Base-by-base conservation (phyloP, 2,888 invertebrate genomes). In the Troilus luridus region DNA sequence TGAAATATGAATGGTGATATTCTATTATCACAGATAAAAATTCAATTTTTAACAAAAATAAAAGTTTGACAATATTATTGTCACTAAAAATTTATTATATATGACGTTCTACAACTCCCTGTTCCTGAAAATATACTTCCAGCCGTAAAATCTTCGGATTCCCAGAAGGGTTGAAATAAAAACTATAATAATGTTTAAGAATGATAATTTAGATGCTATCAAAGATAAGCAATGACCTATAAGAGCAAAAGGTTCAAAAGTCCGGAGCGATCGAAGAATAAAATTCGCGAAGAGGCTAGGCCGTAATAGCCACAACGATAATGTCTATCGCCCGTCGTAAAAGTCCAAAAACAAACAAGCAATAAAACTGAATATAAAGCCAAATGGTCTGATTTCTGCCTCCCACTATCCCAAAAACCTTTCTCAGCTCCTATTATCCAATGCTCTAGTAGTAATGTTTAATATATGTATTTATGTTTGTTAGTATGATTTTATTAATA, bases 261-360 rank as follows among this genome's bases (percentile, higher is more conserved):
- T n/a, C 85, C 85, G 10, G 12, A 85, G 85, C 85, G 85, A 54
- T 56, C 85, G 85, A 85, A 85, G 54, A 21, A 85, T 85, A 85
- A 85, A 85, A 85, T 85, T 85, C 56, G 85, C 85, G 56, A 11
- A n/a, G 21, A 56, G n/a, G 56, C 85, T 85, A 85, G 85, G 56
- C 85, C 56, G 56, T 85, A 85, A 85, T 85, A 85, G 85, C 85
- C 3, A 56, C 2, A 58, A 54, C 5, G 85, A 85, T 85, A 85
- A 85, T 85, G 85, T 85, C 85, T n/a, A 85, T n/a, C n/a, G 56
- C 85, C 85, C 11, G 12, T 85, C 85, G 85, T 85, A 85, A 85
- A 85, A 85, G 85, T 56, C 85, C 85, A 85, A 85, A 85, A 56
- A 85, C 85, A 85, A 85, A 85, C 85, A 85, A 85, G 85, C 56